phyloP scores from a whole-genome alignment of 1,140 invertebrate species.

The Rhopalosiphum maidis region DNA sequence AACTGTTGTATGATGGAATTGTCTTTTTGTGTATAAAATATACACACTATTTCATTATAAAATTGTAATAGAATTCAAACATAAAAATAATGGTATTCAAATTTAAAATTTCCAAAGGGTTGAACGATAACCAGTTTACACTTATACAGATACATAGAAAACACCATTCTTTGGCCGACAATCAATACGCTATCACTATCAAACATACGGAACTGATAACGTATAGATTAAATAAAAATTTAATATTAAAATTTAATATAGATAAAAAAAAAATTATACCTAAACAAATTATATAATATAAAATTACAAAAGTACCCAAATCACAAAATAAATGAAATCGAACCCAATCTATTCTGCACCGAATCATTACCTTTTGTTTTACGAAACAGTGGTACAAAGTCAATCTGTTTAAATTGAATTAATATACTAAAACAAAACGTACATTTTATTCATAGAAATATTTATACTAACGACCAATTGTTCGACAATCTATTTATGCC shows the following conservation, averaged over 20 bases:
- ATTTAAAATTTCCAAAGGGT: background rate
- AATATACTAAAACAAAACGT: too few species aligned
- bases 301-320: background rate
- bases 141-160: background rate
- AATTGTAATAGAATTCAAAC: background rate
- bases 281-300: background rate
- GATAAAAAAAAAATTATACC: background rate
- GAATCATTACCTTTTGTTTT: too few species aligned
- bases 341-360: too few species aligned
- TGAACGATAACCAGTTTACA: background rate
- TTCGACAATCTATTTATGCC: too few species aligned
- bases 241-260: too few species aligned
- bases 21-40: background rate
- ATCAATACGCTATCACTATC: background rate
- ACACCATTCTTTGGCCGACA: background rate
- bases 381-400: too few species aligned
- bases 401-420: too few species aligned
- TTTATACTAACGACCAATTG: too few species aligned
- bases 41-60: background rate
- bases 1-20: background rate
- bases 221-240: too few species aligned
- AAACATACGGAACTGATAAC: constrained; percentile 10
- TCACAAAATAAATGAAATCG: too few species aligned
- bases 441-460: too few species aligned
- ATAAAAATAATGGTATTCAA: background rate